These are phyloP conservation scores for Eupithecia exiguata DNA, from an alignment of 2,888 invertebrate genomes.

Conservation along the genomic window DNA sequence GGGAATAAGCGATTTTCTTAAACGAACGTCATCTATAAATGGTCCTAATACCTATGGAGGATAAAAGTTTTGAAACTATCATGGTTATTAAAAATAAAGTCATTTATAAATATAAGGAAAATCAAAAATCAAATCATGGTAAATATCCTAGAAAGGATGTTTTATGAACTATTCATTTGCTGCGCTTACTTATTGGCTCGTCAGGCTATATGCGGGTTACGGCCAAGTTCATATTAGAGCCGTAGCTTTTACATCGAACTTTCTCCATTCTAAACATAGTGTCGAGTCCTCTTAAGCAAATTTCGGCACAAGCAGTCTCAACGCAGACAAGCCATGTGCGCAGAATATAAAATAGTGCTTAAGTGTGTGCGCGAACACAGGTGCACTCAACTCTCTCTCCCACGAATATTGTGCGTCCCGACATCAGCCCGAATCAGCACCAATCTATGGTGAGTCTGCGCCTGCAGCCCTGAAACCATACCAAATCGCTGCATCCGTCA, in stretches of 20 bases:
- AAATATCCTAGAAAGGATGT: no score
- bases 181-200: neutral
- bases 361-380: no score
- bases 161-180: neutral
- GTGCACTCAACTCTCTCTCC: no score
- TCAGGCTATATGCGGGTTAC: neutral
- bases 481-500: neutral
- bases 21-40: neutral
- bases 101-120: no score
- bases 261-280: neutral
- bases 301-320: neutral
- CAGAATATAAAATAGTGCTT: no score
- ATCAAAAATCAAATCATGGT: no score
- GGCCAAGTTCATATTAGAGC: neutral
- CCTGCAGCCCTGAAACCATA: neutral
- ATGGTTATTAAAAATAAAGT: no score
- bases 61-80: no score
- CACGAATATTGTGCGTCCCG: neutral
- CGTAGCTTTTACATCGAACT: neutral
- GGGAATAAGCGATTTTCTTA: neutral
- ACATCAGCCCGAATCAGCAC: no score
- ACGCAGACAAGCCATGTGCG: neutral
- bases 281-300: neutral
- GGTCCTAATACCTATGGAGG: no score
- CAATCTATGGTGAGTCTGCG: neutral